Evolutionary conservation across 2,888 invertebrate genomes (phyloP).

Genomic region (Platycnemis pennipes): DNA sequence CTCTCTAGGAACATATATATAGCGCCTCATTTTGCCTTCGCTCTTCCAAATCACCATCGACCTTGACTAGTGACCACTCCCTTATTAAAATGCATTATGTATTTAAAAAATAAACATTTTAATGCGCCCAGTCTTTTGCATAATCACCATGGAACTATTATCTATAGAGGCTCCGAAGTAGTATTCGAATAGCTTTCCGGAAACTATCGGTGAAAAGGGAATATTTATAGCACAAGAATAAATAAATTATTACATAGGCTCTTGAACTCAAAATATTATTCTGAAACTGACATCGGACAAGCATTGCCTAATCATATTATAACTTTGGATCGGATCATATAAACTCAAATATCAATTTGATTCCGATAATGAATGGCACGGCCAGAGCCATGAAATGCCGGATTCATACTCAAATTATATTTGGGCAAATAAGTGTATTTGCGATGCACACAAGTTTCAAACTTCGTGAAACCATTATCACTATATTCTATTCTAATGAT

Average conservation of each 20-base stretch:
- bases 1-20: background rate
- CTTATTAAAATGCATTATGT: background rate
- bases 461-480: no score
- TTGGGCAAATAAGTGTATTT: no score
- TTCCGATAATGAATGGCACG: no score
- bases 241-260: background rate
- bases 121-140: background rate
- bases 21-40: background rate
- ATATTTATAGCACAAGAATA: background rate
- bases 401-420: no score
- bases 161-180: background rate
- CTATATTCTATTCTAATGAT: no score
- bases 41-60: background rate
- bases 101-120: conserved; percentile 2
- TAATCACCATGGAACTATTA: background rate
- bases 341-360: no score
- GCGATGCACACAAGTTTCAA: no score
- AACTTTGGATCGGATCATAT: no score
- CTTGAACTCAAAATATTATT: background rate
- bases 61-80: background rate
- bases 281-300: no score
- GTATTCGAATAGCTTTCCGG: background rate
- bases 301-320: no score
- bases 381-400: no score
- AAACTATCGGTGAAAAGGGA: background rate